phyloP scores from a whole-genome alignment of 2,888 invertebrate genomes.

The Argyra leucocephala region DNA sequence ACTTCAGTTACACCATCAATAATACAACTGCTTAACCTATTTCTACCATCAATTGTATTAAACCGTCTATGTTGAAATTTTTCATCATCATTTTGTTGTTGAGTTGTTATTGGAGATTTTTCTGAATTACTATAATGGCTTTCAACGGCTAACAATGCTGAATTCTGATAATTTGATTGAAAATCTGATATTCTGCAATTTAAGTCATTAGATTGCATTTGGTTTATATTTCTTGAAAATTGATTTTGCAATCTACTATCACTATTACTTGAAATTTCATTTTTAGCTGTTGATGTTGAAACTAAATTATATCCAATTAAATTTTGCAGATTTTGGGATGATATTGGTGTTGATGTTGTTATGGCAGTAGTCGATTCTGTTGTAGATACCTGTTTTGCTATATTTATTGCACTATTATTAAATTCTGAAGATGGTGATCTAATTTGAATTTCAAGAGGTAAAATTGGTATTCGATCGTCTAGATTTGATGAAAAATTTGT shows the following conservation, averaged over 20 bases:
- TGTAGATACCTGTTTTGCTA: background rate
- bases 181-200: background rate
- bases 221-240: background rate
- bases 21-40: background rate
- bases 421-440: constrained; percentile 8
- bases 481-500: background rate
- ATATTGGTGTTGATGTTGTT: constrained; percentile 12
- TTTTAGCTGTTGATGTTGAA: background rate
- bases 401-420: background rate
- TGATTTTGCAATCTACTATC: too few species aligned
- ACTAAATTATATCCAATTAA: constrained; percentile 3
- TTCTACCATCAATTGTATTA: background rate
- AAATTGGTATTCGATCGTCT: background rate
- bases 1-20: background rate
- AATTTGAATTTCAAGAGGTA: constrained; percentile 1
- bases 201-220: too few species aligned
- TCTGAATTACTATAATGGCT: constrained; percentile 1
- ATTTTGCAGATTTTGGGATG: constrained; percentile 7
- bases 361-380: background rate
- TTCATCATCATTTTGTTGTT: constrained; percentile 9
- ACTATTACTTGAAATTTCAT: too few species aligned
- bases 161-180: background rate
- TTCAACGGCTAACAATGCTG: background rate
- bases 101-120: background rate
- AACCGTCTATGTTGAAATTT: background rate